phyloP scores from a whole-genome alignment of 2,888 invertebrate species.

The Lithophane semibrunnea region DNA sequence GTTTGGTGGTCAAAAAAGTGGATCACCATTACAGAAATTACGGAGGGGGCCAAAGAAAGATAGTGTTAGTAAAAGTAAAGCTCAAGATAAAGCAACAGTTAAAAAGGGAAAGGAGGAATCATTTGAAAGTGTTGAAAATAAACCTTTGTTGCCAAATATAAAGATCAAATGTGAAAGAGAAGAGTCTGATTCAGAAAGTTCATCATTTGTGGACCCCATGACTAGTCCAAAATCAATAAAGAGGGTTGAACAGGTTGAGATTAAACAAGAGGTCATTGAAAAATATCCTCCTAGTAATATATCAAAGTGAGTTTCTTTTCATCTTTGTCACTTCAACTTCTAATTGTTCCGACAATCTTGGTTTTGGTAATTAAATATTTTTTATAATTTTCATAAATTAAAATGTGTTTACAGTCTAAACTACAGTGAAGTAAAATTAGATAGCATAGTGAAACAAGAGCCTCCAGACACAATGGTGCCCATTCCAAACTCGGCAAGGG shows the following conservation, averaged over 20 bases:
- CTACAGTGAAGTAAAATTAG: conserved; percentile 77
- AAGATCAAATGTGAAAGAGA: conserved; percentile 86
- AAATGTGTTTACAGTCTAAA: conserved; percentile 70
- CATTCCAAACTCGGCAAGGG: conserved; percentile 73
- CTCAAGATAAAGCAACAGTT: conserved; percentile 70
- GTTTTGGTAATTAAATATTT: background rate
- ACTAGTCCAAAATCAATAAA: conserved; percentile 85
- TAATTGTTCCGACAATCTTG: background rate
- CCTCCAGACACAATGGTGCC: conserved; percentile 76
- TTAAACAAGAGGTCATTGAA: conserved; percentile 83
- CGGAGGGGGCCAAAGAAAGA: conserved; percentile 83
- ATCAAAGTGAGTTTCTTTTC: conserved; percentile 75
- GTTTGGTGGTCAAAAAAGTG: conserved; percentile 85
- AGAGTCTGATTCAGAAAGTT: conserved; percentile 88
- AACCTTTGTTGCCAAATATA: conserved; percentile 83
- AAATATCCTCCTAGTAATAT: conserved; percentile 75
- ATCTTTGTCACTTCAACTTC: background rate
- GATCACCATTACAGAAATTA: conserved; percentile 78
- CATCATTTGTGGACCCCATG: conserved; percentile 85
- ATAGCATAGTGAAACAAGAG: conserved; percentile 83
- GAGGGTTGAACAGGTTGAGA: conserved; percentile 80
- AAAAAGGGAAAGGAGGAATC: conserved; percentile 83
- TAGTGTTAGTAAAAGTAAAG: conserved; percentile 71
- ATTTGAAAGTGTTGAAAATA: conserved; percentile 78
- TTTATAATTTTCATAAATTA: background rate